Evolutionary conservation across 2,797 vertebrate genomes (phyloP).

Genomic region (Protonibea diacanthus): DNA sequence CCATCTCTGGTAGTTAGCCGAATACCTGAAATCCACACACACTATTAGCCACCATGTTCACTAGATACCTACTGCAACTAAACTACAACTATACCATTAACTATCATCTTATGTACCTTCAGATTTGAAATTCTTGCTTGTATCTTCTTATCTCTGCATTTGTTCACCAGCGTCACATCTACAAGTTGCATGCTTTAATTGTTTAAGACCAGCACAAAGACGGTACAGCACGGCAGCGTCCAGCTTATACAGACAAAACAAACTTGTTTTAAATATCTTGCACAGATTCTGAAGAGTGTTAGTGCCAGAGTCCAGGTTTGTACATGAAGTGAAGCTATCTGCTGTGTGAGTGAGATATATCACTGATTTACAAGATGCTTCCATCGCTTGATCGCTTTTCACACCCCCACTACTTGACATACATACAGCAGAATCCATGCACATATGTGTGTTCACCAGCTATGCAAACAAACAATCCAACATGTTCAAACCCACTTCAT

Average conservation of each 20-base stretch:
- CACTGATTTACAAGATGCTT: constrained; percentile 41
- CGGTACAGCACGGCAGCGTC: too few relatives aligned
- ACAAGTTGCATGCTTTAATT: not conserved
- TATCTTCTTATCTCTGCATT: constrained; percentile 3
- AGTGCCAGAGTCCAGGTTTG: constrained; percentile 15
- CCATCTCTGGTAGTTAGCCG: constrained; percentile 82
- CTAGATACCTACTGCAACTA: not conserved
- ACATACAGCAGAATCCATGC: constrained; percentile 34
- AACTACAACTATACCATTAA: not conserved
- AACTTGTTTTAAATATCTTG: constrained; percentile 13
- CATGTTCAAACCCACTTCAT: constrained; percentile 55
- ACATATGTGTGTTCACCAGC: constrained; percentile 16
- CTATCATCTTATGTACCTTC: not conserved
- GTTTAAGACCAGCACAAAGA: not conserved
- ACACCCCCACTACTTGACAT: not conserved
- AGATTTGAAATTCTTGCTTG: not conserved
- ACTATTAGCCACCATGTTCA: not conserved
- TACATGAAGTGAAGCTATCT: constrained; percentile 13
- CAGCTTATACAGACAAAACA: constrained; percentile 20
- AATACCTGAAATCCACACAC: constrained; percentile 48
- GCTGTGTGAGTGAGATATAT: constrained; percentile 37
- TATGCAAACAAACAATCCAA: constrained; percentile 33
- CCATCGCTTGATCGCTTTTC: constrained; percentile 6
- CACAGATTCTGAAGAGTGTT: not conserved
- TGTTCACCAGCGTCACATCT: not conserved